Evolutionary conservation across 1,140 invertebrate genomes (phyloP).

Genomic region (Zaprionus taronus): DNA sequence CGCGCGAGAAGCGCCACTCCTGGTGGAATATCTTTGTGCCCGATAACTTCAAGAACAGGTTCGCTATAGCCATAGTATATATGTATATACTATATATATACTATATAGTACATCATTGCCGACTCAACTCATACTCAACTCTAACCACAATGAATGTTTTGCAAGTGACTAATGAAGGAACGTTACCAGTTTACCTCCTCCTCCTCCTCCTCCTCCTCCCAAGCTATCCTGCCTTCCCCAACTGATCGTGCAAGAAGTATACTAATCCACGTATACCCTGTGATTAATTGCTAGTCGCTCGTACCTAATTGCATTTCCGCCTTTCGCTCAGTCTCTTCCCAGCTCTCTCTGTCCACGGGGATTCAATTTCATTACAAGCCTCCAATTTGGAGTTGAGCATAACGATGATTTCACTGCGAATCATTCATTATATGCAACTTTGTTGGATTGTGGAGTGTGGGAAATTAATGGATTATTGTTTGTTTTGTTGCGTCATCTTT

Average conservation of each 20-base stretch:
- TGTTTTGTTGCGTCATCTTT: constrained; percentile 44
- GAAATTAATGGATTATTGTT: constrained; percentile 39
- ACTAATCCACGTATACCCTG: constrained; percentile 35
- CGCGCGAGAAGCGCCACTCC: constrained; percentile 90
- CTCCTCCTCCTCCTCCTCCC: background rate
- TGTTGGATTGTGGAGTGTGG: constrained; percentile 1
- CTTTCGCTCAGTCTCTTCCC: constrained; percentile 9
- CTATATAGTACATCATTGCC: background rate
- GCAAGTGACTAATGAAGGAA: constrained; percentile 59
- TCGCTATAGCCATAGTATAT: constrained; percentile 53
- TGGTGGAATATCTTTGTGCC: constrained; percentile 95
- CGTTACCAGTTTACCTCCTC: background rate
- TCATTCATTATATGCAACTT: constrained; percentile 52
- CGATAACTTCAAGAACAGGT: constrained; percentile 89
- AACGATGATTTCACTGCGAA: constrained; percentile 40
- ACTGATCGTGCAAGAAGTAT: constrained; percentile 13
- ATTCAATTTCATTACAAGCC: background rate
- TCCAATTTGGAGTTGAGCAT: constrained; percentile 33
- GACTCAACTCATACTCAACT: constrained; percentile 4
- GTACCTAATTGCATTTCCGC: constrained; percentile 23
- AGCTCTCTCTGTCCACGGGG: constrained; percentile 1
- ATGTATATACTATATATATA: constrained; percentile 14
- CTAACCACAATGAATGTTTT: constrained; percentile 56
- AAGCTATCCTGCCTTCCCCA: background rate
- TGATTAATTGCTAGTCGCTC: constrained; percentile 20